Base-by-base conservation (phyloP, 2,797 vertebrate species). In the Sebastes nivosus region DNA sequence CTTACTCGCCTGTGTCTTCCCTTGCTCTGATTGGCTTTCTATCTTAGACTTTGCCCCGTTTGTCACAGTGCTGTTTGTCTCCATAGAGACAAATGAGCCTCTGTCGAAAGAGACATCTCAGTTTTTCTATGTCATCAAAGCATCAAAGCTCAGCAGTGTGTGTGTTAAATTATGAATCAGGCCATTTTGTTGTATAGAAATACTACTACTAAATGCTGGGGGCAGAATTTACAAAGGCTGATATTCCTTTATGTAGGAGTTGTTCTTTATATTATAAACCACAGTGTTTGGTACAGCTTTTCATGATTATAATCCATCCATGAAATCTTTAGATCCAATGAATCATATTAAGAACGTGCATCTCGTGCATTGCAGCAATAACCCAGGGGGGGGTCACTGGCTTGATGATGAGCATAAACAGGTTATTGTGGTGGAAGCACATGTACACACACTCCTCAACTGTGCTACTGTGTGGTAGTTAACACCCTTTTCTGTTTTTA, bases 21-120 rank as follows among this genome's bases (percentile, higher is more conserved):
- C 13, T 25, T 2, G 32, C 70, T 57, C 32, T 38, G 36, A 61
- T 36, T 34, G 38, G 12, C 72, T 81, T 25, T 65, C 70, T 77
- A 27, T 76, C 24, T 63, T 2, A 82, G 95, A 96, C 94, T 96
- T 96, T 95, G 94, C 74, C 88, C 94, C 16, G 50, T 91, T 92
- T 88, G 94, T 91, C 76, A 82, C 87, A 72, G 77, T 83, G 76
- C 69, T 73, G 75, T 90, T 92, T 89, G 90, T 95, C 84, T 92
- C 95, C 87, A 92, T 94, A 78, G 94, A 82, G 82, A 96, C 92
- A 1, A 91, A 88, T 69, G 58, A 80, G 82, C 70, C 75, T 83
- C 77, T 90, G 89, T 93, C 72, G 64, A 86, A 67, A 67, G 72
- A 91, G 60, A 81, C n/a, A n/a, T 78, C 34, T 42, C 77, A 77